Evolutionary conservation across 2,113 vertebrate species (phyloP), one percentile per base, ranked within the genome.

Genomic region (Microcebus jonahi): DNA sequence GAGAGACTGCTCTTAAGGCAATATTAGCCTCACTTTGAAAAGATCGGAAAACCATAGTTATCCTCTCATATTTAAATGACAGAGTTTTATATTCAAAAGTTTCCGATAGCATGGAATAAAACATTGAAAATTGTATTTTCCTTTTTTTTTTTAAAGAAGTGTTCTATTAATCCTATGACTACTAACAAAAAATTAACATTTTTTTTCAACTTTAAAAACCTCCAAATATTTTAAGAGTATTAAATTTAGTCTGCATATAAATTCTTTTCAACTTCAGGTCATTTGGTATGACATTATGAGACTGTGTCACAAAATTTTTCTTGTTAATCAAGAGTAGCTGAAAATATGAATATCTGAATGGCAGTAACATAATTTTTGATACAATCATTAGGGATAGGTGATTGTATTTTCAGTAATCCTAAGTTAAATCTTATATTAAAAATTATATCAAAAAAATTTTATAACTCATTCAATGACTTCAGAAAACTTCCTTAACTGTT

Each of bases 211-310:
- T 86, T 90, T 23, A 45, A 89, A 90, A 65, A 20, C 2, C 4
- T 23, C 39, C 8, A 57, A 76, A 25, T 53, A 8, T 6, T 75
- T 76, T 90, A 86, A 86, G 39, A 68, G 11, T 86, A 79, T 93
- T 90, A 86, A 81, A 95, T 85, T 90, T 90, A 87, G 45, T 39
- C 39, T 89, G 21, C 48, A 79, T 65, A 57, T 73, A 95, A 83
- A 79, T 89, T 89, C 6, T 36, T 39, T 79, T 18, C 0, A 31
- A 53, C 65, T 25, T 84, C 27, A 80, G 36, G 45, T 85, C 71
- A 87, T 68, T 76, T 67, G 45, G 21, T 61, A 57, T 89, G 39
- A 79, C 6, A 42, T 76, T 76, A 48, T 39, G 73, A 95, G 67
- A 95, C 48, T 53, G 7, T 68, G 23, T 53, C 23, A 93, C 29